Conservation (phyloP, 2,113 vertebrate genomes). For the Siniperca chuatsi region DNA sequence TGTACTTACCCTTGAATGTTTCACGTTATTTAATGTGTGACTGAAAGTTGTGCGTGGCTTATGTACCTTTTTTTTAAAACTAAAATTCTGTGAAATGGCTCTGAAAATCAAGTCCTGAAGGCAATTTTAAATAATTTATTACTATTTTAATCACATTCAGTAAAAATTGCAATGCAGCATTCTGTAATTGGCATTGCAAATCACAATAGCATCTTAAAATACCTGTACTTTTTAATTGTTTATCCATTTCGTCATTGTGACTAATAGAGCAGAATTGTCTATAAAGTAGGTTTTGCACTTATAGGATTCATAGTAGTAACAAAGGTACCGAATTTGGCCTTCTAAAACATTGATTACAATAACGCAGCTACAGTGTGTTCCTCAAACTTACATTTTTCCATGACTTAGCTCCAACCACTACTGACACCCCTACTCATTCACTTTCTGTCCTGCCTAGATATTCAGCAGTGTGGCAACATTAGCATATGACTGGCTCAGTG, state of each 20-base stretch:
- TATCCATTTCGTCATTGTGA: not conserved
- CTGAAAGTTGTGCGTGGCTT: not conserved
- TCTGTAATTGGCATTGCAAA: not conserved
- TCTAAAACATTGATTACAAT: slow-evolving; percentile 53
- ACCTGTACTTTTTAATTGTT: not conserved
- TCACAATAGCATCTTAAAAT: not conserved
- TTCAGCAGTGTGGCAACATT: slow-evolving; percentile 74
- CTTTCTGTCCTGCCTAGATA: slow-evolving; percentile 54
- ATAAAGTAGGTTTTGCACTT: not conserved
- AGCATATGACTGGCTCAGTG: slow-evolving; percentile 80
- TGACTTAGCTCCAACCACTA: slow-evolving; percentile 38
- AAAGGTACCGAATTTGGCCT: not conserved
- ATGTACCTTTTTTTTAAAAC: not conserved
- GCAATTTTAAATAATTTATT: not conserved
- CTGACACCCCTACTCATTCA: slow-evolving; percentile 32
- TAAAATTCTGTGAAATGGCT: not conserved
- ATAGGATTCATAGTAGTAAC: not conserved
- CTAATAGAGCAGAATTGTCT: not conserved
- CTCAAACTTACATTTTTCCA: slow-evolving; percentile 58
- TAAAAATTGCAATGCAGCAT: not conserved
- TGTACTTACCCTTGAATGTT: not conserved
- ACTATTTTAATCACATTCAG: not conserved
- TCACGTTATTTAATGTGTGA: not conserved
- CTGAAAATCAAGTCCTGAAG: not conserved
- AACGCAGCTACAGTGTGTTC: slow-evolving; percentile 52